Evolutionary conservation across 2,888 invertebrate genomes (phyloP).

Genomic region (Monopis laevigella): DNA sequence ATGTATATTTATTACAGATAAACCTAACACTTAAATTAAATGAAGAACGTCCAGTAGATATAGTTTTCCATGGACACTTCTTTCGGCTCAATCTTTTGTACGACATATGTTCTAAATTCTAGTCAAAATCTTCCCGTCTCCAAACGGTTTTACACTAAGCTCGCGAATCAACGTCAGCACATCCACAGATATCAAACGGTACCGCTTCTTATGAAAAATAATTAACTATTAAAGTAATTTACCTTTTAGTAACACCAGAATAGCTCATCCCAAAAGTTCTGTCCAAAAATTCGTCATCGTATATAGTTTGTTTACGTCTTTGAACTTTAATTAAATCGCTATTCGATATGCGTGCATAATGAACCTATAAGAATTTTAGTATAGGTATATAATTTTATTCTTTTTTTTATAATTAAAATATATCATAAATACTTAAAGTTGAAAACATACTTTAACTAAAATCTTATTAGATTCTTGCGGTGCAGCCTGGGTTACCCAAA

Average conservation of each 20-base stretch:
- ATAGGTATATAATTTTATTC: background rate
- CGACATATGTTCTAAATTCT: no score
- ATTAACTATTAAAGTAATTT: constrained; percentile 2
- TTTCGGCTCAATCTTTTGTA: no score
- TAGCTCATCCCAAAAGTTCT: constrained; percentile 8
- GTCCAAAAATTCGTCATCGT: background rate
- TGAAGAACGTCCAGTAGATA: no score
- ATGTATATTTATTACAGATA: no score
- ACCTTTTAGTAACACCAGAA: constrained; percentile 7
- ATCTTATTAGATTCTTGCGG: constrained; percentile 3
- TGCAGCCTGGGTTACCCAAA: background rate
- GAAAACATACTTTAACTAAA: constrained; percentile 3
- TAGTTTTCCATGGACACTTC: no score
- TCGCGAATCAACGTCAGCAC: no score
- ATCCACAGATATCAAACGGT: no score
- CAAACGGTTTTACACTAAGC: no score
- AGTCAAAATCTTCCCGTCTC: no score
- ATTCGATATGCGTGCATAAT: background rate
- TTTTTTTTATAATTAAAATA: background rate
- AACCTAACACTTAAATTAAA: no score
- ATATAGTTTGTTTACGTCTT: background rate
- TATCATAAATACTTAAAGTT: background rate
- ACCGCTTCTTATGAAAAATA: no score
- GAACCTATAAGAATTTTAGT: constrained; percentile 1
- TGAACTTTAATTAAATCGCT: constrained; percentile 5